Percentiles rank a stretch among this genome's conserved stretches.
These are phyloP conservation scores for Pygoscelis antarcticus DNA, from an alignment of 2,113 vertebrate species.

Conservation along the genomic window DNA sequence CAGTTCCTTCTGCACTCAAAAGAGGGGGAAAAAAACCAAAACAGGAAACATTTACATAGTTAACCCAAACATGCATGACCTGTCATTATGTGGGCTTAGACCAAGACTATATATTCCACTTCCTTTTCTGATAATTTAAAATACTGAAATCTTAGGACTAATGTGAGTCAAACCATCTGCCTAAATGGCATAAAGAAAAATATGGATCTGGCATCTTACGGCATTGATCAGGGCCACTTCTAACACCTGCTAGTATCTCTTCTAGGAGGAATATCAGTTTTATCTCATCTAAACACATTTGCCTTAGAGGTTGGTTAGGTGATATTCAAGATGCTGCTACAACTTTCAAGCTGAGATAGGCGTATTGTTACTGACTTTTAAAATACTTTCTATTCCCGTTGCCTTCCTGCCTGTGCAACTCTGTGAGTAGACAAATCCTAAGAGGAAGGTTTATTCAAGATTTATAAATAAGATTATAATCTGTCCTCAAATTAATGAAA, in stretches of 20 bases:
- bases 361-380: neutral
- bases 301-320: neutral
- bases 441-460: neutral
- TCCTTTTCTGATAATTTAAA: neutral
- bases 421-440: neutral
- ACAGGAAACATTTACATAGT: neutral
- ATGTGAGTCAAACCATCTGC: neutral
- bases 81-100: neutral
- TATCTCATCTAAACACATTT: slow-evolving; percentile 32
- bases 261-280: neutral
- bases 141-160: neutral
- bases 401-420: neutral
- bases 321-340: neutral
- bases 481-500: neutral
- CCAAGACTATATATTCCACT: neutral
- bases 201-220: neutral
- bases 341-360: slow-evolving; percentile 1
- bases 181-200: neutral
- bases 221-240: neutral
- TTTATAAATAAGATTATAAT: neutral
- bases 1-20: neutral
- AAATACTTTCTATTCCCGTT: neutral
- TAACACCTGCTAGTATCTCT: neutral
- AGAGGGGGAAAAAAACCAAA: neutral
- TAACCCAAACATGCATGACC: neutral